Base-by-base conservation (phyloP, 2,113 vertebrate genomes). In the Erythrocercus mccallii region DNA sequence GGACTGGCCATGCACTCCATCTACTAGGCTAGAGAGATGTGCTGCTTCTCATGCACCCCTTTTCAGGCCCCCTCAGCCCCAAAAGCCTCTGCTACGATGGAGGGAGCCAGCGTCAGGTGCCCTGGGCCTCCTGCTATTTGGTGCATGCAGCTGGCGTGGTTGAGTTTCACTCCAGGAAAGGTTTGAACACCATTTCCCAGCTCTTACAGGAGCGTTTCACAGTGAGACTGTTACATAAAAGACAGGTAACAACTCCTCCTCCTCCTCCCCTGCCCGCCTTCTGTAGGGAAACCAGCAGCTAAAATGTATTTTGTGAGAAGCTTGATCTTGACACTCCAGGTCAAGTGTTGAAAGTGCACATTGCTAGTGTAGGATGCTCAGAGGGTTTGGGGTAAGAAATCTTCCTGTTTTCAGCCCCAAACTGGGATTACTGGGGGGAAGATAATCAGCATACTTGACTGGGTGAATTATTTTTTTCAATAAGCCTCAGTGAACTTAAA, bases 11-110 rank as follows among this genome's bases (percentile, higher is more conserved):
- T 50, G 12, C 19, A 15, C 25, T 50, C 38, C 51, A 27, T 16
- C 56, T 71, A 7, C 56, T 56, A 64, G 47, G 58, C 50, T 54
- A 31, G 15, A 37, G 54, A 66, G 35, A 53, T 1, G 5, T 70
- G 18, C n/a, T 70, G 1, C 57, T 68, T 24, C 84, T 82, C 17
- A 3, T 2, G 8, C 3, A 3, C 7, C 10, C 16, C 77, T 83
- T 33, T 37, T 1, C n/a, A 53, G 80, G 15, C 28, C 21, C 37
- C 20, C 51, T 78, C 25, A 62, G 33, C 53, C 57, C 40, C 56
- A 3, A 2, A 0, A 10, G 38, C 33, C 33, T 30, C 57, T 71
- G 48, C 10, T 4, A 24, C 0, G 1, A 10, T 7, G 51, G 16
- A 30, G 21, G 42, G 24, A 86, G 65, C 25, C 4, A 44, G 12